Conservation (phyloP, 2,797 vertebrate genomes). For the Galaxias olidus region DNA sequence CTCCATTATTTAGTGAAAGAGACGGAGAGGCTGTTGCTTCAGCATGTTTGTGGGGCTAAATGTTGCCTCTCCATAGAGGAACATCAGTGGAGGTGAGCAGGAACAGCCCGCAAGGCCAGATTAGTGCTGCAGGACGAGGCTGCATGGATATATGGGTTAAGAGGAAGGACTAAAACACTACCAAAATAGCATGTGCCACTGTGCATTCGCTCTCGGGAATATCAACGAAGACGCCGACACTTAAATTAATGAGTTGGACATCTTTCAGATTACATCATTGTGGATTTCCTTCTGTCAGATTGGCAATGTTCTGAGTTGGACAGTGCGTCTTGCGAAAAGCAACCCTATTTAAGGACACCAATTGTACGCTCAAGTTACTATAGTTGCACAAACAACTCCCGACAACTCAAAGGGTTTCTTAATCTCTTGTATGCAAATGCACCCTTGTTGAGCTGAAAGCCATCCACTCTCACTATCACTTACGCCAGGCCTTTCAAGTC, state of each 20-base stretch:
- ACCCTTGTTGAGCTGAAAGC: too few species aligned
- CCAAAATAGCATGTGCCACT: background rate
- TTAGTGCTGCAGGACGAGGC: background rate
- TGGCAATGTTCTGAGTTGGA: too few species aligned
- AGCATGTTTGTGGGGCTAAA: constrained; percentile 3
- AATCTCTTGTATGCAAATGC: too few species aligned
- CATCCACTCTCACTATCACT: too few species aligned
- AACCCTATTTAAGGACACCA: too few species aligned
- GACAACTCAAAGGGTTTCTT: too few species aligned
- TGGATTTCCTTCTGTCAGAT: too few species aligned
- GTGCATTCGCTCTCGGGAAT: background rate
- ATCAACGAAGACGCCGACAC: background rate
- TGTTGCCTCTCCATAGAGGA: background rate
- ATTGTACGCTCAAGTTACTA: too few species aligned
- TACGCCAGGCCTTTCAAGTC: too few species aligned
- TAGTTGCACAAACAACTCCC: too few species aligned
- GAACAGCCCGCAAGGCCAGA: background rate
- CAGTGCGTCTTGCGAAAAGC: too few species aligned
- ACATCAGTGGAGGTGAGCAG: constrained; percentile 1
- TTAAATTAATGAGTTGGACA: background rate
- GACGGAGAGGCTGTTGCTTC: background rate
- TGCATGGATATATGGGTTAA: constrained; percentile 3
- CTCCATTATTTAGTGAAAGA: constrained; percentile 3
- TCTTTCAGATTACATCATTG: too few species aligned
- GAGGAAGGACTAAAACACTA: background rate